These are phyloP conservation scores for Lamproptera curius DNA, from an alignment of 2,888 invertebrate genomes.

Conservation along the genomic window DNA sequence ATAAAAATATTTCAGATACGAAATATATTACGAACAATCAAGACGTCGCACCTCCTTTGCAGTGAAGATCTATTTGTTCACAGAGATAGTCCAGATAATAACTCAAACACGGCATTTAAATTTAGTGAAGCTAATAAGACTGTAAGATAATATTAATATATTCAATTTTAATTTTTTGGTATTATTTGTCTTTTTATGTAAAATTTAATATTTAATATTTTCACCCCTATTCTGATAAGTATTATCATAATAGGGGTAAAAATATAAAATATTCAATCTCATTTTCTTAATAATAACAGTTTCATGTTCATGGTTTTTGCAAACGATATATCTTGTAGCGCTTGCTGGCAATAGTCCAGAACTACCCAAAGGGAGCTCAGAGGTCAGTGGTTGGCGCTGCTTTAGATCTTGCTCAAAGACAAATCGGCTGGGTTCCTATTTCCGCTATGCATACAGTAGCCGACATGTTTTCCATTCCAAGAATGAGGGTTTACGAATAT, in stretches of 20 bases:
- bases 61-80: slow-evolving; percentile 53
- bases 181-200: too few relatives aligned
- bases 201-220: too few relatives aligned
- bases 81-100: slow-evolving; percentile 50
- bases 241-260: too few relatives aligned
- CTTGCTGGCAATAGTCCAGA: slow-evolving; percentile 47
- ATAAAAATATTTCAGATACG: too few relatives aligned
- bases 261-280: slow-evolving; percentile 5
- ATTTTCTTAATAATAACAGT: too few relatives aligned
- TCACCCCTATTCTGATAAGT: too few relatives aligned
- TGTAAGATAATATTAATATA: too few relatives aligned
- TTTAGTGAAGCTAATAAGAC: slow-evolving; percentile 59
- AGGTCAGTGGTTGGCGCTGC: slow-evolving; percentile 46
- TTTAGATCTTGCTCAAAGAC: slow-evolving; percentile 60
- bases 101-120: slow-evolving; percentile 51
- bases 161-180: too few relatives aligned
- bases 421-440: slow-evolving; percentile 67
- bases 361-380: slow-evolving; percentile 57
- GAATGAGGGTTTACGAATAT: slow-evolving; percentile 64
- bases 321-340: slow-evolving; percentile 46
- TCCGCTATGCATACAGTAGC: slow-evolving; percentile 67
- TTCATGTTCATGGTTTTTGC: too few relatives aligned
- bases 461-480: slow-evolving; percentile 50
- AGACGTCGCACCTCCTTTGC: slow-evolving; percentile 35
- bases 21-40: too few relatives aligned